Evolutionary conservation across 2,797 vertebrate species (phyloP), one percentile per base, ranked within the genome.

Genomic region (Heteromormyrus szaboi): DNA sequence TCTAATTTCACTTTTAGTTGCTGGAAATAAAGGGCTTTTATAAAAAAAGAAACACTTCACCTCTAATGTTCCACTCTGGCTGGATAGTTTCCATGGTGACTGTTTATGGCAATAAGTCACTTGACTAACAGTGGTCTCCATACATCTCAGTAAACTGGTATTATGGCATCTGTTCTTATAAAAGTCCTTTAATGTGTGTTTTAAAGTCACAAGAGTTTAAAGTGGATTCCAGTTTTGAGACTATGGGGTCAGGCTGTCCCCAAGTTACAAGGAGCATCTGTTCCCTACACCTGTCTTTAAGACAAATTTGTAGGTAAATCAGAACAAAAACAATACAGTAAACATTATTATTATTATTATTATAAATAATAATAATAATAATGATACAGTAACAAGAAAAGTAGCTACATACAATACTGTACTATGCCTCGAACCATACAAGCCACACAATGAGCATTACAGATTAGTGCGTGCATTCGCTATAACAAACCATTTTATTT

Each of bases 31-130:
- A 54, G 41, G 51, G n/a, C 17, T 41, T 65, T 22, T 62, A 46
- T 22, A 22, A 46, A 41, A 29, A 59, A 87, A n/a, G 6, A 62
- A 59, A 29, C 33, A 37, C n/a, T 87, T 41, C 19, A 25, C 33
- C 33, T 53, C 33, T 51, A 41, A 41, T 62, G 29, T 62, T 87
- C 17, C 65, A 41, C 56, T n/a, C 37, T 68, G 2, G 2, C 37
- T 48, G n/a, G 3, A 25, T 46, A 87, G 59, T 72, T 72, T 50
- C 87, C 46, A 72, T 68, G 41, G 87, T 68, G 87, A 88, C 87
- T 37, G 86, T 87, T 87, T 81, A 53, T 56, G 3, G 50, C 29
- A 54, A 37, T 81, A 41, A 56, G 68, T 53, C 48, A 88, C 68
- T 65, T 79, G 37, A 53, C 19, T 56, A n/a, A 9, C 50, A 54